These are phyloP conservation scores for Garrulus glandarius DNA, from an alignment of 2,797 vertebrate genomes.

Conservation along the genomic window DNA sequence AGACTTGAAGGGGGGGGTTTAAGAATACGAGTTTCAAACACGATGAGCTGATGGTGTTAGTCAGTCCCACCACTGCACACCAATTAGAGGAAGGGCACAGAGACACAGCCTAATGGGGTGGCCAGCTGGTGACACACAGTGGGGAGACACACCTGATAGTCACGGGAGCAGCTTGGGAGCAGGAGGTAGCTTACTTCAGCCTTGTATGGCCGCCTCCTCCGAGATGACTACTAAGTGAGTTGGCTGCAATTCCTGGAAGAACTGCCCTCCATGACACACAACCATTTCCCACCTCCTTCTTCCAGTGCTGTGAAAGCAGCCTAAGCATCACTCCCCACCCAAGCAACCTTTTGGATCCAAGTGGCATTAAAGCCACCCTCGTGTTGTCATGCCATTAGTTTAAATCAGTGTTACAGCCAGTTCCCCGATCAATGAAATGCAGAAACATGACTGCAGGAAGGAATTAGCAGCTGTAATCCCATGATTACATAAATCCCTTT, in stretches of 20 bases:
- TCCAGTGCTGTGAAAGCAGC: background rate
- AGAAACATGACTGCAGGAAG: slow-evolving; percentile 36
- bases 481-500: slow-evolving; percentile 51
- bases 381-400: background rate
- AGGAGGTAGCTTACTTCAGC: background rate
- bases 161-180: background rate
- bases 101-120: background rate
- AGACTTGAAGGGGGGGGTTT: background rate
- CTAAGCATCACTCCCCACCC: background rate
- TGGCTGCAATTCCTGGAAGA: background rate
- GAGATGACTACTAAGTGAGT: accelerated
- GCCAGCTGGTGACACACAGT: background rate
- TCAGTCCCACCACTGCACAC: background rate
- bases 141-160: accelerated
- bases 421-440: slow-evolving; percentile 39
- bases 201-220: accelerated
- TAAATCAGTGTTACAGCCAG: slow-evolving; percentile 52
- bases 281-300: background rate
- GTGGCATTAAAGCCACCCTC: background rate
- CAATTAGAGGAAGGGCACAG: background rate
- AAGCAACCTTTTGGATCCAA: background rate
- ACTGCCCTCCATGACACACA: background rate
- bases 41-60: accelerated
- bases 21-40: background rate
- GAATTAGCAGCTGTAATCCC: slow-evolving; percentile 52